Conservation (phyloP, 2,113 vertebrate species). For the Brachyistius frenatus region DNA sequence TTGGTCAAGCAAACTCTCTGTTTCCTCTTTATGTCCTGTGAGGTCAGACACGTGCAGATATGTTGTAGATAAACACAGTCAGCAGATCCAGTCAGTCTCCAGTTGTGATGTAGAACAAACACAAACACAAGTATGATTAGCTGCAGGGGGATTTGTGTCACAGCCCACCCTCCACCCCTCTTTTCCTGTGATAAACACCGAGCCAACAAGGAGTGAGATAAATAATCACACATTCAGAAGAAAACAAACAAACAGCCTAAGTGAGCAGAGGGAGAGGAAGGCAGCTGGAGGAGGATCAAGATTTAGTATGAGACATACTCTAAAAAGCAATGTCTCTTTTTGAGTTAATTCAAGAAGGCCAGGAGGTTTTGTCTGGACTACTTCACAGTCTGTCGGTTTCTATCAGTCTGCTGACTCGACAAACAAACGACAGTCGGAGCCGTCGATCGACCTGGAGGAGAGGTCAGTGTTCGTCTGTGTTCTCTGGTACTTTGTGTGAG, state of each 20-base stretch:
- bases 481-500: no score
- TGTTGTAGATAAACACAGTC: neutral
- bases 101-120: neutral
- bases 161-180: constrained; percentile 52
- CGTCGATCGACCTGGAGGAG: neutral
- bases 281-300: neutral
- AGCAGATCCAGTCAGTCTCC: accelerated
- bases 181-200: constrained; percentile 73
- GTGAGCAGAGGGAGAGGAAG: neutral
- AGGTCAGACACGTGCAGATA: no score
- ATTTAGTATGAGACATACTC: neutral
- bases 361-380: constrained; percentile 24
- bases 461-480: constrained; percentile 51
- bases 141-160: constrained; percentile 42
- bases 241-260: constrained; percentile 5
- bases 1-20: no score
- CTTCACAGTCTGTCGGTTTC: constrained; percentile 41
- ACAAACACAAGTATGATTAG: constrained; percentile 34
- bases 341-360: constrained; percentile 53
- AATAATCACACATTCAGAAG: constrained; percentile 49
- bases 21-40: no score
- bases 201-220: constrained; percentile 62
- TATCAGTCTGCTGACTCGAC: constrained; percentile 44
- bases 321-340: constrained; percentile 46
- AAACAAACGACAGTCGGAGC: constrained; percentile 6